Evolutionary conservation across 2,113 vertebrate species (phyloP).

Genomic region (Pterocles orientalis): DNA sequence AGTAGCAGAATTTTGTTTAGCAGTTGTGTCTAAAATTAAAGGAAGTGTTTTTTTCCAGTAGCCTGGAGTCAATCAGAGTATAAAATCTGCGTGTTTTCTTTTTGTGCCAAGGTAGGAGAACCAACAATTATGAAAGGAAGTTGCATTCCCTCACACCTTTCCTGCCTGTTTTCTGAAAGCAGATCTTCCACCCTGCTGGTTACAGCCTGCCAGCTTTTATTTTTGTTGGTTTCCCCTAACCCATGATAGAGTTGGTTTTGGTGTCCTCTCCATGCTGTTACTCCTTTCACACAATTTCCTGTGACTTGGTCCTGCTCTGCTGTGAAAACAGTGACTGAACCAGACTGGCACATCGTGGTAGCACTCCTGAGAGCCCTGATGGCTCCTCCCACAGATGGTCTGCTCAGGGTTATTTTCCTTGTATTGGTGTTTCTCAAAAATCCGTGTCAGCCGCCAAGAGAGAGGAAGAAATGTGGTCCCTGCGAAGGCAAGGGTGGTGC

Average conservation of each 20-base stretch:
- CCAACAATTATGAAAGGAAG: conserved; percentile 47
- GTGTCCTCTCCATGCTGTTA: neutral
- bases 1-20: neutral
- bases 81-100: conserved; percentile 1
- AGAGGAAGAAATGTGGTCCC: neutral
- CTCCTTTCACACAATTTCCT: neutral
- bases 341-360: neutral
- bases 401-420: conserved; percentile 14
- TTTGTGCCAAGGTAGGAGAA: conserved; percentile 43
- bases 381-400: neutral
- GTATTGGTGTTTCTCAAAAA: neutral
- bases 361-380: neutral
- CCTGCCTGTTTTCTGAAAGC: conserved; percentile 54
- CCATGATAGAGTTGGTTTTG: neutral
- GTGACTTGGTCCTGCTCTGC: neutral
- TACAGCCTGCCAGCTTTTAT: conserved; percentile 2
- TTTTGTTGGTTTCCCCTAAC: neutral
- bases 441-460: neutral
- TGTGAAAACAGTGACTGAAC: neutral
- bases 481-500: neutral
- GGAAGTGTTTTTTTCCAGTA: conserved; percentile 32
- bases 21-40: conserved; percentile 28
- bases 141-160: conserved; percentile 56
- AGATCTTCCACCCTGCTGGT: neutral
- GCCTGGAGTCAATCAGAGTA: neutral